A percentile compares a stretch with the other conserved stretches of the same genome.
Conservation (phyloP, 64 coral and sea anemone genomes). For the Pocillopora damicornis region DNA sequence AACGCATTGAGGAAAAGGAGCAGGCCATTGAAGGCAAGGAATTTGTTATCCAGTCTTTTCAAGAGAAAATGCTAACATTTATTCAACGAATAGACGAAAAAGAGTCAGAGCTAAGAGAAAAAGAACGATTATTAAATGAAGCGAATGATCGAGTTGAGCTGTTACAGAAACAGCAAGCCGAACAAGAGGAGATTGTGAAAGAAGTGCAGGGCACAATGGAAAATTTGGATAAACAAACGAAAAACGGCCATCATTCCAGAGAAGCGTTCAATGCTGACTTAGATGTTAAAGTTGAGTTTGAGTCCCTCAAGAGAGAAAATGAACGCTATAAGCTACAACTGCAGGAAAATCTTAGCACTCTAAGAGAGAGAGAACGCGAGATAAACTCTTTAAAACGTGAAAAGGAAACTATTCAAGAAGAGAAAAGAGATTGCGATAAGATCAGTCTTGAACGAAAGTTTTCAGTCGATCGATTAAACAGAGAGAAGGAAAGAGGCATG, state of each 20-base stretch:
- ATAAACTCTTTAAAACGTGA: constrained; percentile 36
- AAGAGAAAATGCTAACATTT: constrained; percentile 12
- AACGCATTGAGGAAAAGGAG: constrained; percentile 59
- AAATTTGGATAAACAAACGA: constrained; percentile 3
- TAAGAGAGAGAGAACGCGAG: constrained; percentile 32
- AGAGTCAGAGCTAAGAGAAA: constrained; percentile 39
- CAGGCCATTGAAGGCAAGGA: constrained; percentile 54
- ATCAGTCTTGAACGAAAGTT: constrained; percentile 40
- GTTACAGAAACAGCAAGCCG: constrained; percentile 24
- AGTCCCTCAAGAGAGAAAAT: constrained; percentile 51
- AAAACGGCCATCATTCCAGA: background rate
- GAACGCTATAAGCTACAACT: constrained; percentile 43
- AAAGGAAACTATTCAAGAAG: constrained; percentile 38
- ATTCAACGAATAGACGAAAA: constrained; percentile 10
- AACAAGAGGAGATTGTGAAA: constrained; percentile 43
- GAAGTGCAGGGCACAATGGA: constrained; percentile 58
- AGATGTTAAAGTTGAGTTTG: constrained; percentile 32
- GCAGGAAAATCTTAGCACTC: constrained; percentile 32
- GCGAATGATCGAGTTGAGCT: background rate
- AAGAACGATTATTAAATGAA: constrained; percentile 33
- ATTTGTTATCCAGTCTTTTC: constrained; percentile 32
- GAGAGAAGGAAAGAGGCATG: constrained; percentile 51
- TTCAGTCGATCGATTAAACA: constrained; percentile 43
- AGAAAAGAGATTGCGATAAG: constrained; percentile 38
- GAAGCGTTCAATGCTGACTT: background rate